Evolutionary conservation across 2,797 vertebrate genomes (phyloP).

Genomic region (Delichon dasypus): DNA sequence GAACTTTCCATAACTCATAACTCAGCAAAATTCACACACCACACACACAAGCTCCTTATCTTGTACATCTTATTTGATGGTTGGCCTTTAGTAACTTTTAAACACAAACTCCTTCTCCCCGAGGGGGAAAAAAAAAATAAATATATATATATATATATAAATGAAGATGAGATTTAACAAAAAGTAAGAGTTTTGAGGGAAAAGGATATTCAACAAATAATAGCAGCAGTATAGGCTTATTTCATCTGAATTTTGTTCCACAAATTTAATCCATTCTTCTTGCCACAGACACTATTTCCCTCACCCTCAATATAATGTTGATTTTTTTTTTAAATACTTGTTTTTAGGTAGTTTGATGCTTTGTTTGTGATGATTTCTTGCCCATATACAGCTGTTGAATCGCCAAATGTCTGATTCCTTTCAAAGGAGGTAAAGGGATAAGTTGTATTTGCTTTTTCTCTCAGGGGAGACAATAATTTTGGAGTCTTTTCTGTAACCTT

Average conservation of each 20-base stretch:
- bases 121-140: neutral
- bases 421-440: neutral
- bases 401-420: neutral
- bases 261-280: neutral
- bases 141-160: too few relatives aligned
- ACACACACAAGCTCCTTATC: neutral
- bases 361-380: neutral
- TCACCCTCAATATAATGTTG: neutral
- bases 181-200: neutral
- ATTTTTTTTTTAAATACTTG: neutral
- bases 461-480: neutral
- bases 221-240: neutral
- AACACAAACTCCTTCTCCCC: neutral
- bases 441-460: neutral
- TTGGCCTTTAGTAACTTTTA: neutral
- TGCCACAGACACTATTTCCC: neutral
- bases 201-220: neutral
- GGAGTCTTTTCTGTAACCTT: neutral
- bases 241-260: neutral
- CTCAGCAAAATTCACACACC: neutral
- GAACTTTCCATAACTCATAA: neutral
- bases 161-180: neutral
- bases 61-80: neutral
- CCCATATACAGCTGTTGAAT: neutral
- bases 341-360: neutral